A percentile compares a stretch with the other conserved stretches of the same genome.
Evolutionary conservation across 1,140 invertebrate genomes (phyloP).

Genomic region (Philopotamus ludificatus): DNA sequence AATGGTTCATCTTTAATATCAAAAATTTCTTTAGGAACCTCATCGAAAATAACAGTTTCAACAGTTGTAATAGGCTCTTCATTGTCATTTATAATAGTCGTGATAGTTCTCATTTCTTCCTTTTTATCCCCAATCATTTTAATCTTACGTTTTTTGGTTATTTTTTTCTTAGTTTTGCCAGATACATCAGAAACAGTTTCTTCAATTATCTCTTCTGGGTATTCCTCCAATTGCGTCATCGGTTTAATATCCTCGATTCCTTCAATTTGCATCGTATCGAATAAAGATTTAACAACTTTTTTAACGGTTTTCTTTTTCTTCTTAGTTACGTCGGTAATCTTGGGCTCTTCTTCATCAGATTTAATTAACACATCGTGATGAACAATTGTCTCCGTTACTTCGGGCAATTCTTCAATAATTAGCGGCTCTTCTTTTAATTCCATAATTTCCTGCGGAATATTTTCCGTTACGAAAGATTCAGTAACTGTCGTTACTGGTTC

Average conservation of each 20-base stretch:
- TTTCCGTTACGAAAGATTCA: slow-evolving; percentile 19
- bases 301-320: slow-evolving; percentile 31
- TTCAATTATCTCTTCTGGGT: slow-evolving; percentile 23
- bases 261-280: too few species aligned
- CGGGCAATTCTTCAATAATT: slow-evolving; percentile 27
- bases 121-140: slow-evolving; percentile 44
- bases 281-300: slow-evolving; percentile 22
- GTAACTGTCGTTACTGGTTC: too few species aligned
- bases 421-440: neutral
- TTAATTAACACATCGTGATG: slow-evolving; percentile 40
- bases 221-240: slow-evolving; percentile 9
- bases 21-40: neutral
- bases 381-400: slow-evolving; percentile 51
- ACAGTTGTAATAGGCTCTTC: slow-evolving; percentile 48
- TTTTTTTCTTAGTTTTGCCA: slow-evolving; percentile 36
- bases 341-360: slow-evolving; percentile 41
- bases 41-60: slow-evolving; percentile 36
- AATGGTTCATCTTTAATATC: slow-evolving; percentile 38
- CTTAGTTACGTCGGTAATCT: slow-evolving; percentile 18
- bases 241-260: slow-evolving; percentile 15
- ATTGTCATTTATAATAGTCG: slow-evolving; percentile 44
- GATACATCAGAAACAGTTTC: slow-evolving; percentile 12
- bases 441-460: neutral
- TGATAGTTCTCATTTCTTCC: slow-evolving; percentile 45
- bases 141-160: slow-evolving; percentile 44